A percentile compares a stretch with the other conserved stretches of the same genome.
These are phyloP conservation scores for Microhierax caerulescens DNA, from an alignment of 2,797 vertebrate genomes.

Conservation along the genomic window DNA sequence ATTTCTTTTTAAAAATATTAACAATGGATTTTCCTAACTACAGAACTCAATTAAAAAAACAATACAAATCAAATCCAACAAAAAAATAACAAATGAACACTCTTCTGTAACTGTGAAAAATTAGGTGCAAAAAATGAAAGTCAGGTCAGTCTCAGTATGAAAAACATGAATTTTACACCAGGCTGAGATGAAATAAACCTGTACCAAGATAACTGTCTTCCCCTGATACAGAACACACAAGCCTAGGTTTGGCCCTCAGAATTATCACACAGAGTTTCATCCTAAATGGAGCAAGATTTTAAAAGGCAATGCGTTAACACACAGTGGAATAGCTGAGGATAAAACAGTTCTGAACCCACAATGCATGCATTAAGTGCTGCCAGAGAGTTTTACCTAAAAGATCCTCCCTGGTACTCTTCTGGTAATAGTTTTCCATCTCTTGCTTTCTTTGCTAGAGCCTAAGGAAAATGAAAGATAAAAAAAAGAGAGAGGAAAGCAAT, in stretches of 20 bases:
- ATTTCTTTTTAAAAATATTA: too few relatives aligned
- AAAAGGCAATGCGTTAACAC: not conserved
- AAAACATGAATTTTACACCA: too few relatives aligned
- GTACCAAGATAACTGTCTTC: not conserved
- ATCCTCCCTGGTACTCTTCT: constrained; percentile 96
- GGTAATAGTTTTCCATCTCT: constrained; percentile 93
- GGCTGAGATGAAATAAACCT: not conserved
- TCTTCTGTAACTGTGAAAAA: too few relatives aligned
- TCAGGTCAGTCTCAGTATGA: too few relatives aligned
- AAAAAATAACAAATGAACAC: too few relatives aligned
- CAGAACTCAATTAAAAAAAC: too few relatives aligned
- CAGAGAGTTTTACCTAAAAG: constrained; percentile 87
- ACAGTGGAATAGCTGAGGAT: not conserved
- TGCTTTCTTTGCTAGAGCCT: constrained; percentile 91
- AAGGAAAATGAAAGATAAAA: not conserved
- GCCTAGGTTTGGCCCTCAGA: not conserved
- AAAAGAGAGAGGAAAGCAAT: not conserved
- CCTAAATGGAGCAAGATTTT: not conserved
- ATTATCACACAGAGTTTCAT: not conserved
- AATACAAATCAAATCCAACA: too few relatives aligned
- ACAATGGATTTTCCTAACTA: too few relatives aligned
- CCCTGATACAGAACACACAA: not conserved
- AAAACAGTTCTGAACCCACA: not conserved
- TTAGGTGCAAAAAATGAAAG: too few relatives aligned
- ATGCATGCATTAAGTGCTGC: not conserved